Evolutionary conservation across 2,888 invertebrate species (phyloP), one percentile per base, ranked within the genome.

Genomic region (Archips xylosteana): DNA sequence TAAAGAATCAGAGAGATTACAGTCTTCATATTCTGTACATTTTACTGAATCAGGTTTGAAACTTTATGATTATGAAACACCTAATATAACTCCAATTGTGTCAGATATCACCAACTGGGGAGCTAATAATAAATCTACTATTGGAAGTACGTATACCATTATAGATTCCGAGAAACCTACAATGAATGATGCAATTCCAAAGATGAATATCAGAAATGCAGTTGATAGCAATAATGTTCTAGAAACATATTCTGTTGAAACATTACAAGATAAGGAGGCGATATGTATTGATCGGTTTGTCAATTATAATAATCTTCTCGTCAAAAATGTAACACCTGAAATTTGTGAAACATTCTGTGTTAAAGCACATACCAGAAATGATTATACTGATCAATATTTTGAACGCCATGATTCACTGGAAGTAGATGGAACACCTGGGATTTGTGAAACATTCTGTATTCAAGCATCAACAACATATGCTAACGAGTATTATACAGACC

Each of bases 1-100:
- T 8, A 64, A 74, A 36, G 70, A 73, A 23, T 69, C 64, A 54
- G 67, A 75, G 9, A 59, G 71, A 10, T 47, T 69, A 51, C 76
- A 83, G 63, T 79, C 81, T 47, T 80, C 82, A 2, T 83, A 82
- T 75, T 81, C 78, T 8, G 87, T 88, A 59, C 83, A 87, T 62
- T 85, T 80, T 64, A 77, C 77, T 59, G 75, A 81, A 77, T 80
- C 68, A 1, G 59, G 32, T 15, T 59, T 59, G 5, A 47, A 42
- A 32, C 39, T 39, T 36, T 23, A 75, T 65, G 64, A 67, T 36
- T 23, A 75, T 65, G 64, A 67, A 70, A 70, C 61, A 42, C 62
- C 57, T 8, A 51, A 60, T 60, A 23, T 39, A 47, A 42, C n/a
- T 15, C n/a, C 51, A 13, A 64, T 68, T 15, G 12, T 32, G 12